Base-by-base conservation (phyloP, 2,113 vertebrate species). In the Microcebus tavaratra region DNA sequence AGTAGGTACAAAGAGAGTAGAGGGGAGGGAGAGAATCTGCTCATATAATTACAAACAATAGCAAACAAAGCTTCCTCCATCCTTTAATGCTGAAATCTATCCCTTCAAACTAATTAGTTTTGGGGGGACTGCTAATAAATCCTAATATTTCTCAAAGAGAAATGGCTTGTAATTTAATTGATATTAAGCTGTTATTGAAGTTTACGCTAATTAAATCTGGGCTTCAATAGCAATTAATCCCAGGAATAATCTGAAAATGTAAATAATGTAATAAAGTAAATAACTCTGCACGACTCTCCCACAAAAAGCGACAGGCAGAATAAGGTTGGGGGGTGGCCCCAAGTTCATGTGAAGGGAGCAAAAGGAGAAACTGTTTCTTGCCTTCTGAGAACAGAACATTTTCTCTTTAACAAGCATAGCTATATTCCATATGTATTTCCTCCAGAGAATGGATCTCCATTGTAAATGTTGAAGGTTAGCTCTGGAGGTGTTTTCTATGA, bases 221-320 rank as follows among this genome's bases (percentile, higher is more conserved):
- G 45, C 90, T 96, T 96, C 92, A 93, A 92, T 68, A 97, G 53
- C 81, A 97, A 97, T 98, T 98, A 91, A 96, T 98, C 70, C 93
- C 94, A 96, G 95, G 89, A n/a, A 97, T 85, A 87, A 96, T 83
- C 86, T 94, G 12, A 98, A 98, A 98, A 89, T 79, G 42, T 95
- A 98, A 98, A 98, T 97, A 98, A 97, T 95, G 63, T 63, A 96
- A 94, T 97, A 96, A 98, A 97, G 88, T 95, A 96, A 98, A 97
- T 96, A 95, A 55, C 20, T 90, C 50, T 88, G 14, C 21, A 31
- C 88, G 88, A 23, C 31, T n/a, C 20, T 4, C 11, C 13, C 61
- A 63, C 1, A 27, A 31, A 67, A 97, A 98, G 96, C 21, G 96
- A 96, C 5, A 34, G 96, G 59, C 20, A 45, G 70, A 59, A 2